Evolutionary conservation across 2,888 invertebrate genomes (phyloP).

Genomic region (Euplagia quadripunctaria): DNA sequence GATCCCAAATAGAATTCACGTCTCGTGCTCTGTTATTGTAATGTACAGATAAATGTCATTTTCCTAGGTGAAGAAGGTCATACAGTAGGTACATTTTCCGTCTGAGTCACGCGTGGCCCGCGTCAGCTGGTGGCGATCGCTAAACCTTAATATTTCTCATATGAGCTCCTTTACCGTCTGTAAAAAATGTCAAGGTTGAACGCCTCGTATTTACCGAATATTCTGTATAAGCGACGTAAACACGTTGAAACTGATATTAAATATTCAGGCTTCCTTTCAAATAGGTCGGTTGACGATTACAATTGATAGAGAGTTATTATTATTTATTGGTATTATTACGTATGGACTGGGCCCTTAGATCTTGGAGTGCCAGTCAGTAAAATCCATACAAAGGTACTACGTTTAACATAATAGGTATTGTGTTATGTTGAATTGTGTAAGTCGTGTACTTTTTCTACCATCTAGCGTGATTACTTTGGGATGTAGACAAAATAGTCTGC

Average conservation of each 20-base stretch:
- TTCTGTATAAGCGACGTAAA: slow-evolving; percentile 55
- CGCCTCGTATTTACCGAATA: slow-evolving; percentile 45
- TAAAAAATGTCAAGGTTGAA: slow-evolving; percentile 63
- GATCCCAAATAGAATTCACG: neutral
- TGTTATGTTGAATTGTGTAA: neutral
- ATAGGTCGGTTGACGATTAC: slow-evolving; percentile 24
- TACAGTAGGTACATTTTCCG: slow-evolving; percentile 64
- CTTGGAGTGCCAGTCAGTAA: neutral
- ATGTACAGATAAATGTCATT: slow-evolving; percentile 55
- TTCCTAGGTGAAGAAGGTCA: slow-evolving; percentile 66
- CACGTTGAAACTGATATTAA: slow-evolving; percentile 51
- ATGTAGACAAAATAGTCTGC: neutral
- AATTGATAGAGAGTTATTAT: slow-evolving; percentile 25
- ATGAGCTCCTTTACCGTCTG: slow-evolving; percentile 65
- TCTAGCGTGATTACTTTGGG: neutral
- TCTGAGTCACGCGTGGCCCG: slow-evolving; percentile 70
- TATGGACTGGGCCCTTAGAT: neutral
- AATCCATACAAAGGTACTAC: neutral
- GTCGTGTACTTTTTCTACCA: neutral
- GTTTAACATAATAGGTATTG: neutral
- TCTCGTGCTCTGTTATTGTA: slow-evolving; percentile 30
- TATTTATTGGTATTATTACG: slow-evolving; percentile 4
- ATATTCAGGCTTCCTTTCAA: slow-evolving; percentile 45
- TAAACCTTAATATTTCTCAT: slow-evolving; percentile 81
- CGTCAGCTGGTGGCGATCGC: slow-evolving; percentile 81